These are phyloP conservation scores for Tinea pellionella DNA, from an alignment of 2,888 invertebrate species.

Conservation along the genomic window DNA sequence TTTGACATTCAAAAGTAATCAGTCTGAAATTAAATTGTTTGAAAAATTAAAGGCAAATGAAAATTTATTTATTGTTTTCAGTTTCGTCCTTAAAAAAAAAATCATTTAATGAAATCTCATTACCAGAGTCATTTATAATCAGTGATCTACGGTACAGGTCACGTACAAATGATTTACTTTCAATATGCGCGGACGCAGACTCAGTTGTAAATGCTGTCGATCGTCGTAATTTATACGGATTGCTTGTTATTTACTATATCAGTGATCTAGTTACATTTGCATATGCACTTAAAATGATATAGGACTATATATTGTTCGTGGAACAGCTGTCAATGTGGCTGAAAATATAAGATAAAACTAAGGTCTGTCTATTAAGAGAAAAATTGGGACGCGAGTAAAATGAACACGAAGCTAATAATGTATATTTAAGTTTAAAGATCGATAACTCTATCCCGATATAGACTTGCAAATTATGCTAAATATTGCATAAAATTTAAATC, in stretches of 20 bases:
- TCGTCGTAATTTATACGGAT: slow-evolving; percentile 49
- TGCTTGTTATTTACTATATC: slow-evolving; percentile 34
- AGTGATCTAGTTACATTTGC: slow-evolving; percentile 8
- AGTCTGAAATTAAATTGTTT: no score
- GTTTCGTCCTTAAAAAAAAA: background rate
- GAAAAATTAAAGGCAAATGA: no score
- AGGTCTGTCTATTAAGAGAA: no score
- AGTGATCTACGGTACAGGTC: slow-evolving; percentile 7
- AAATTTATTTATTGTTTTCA: background rate
- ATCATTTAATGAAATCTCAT: slow-evolving; percentile 10
- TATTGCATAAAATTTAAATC: background rate
- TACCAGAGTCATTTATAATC: slow-evolving; percentile 3
- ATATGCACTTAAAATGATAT: slow-evolving; percentile 7
- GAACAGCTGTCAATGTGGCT: background rate
- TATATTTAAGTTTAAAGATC: background rate
- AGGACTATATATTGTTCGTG: background rate
- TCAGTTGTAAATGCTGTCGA: slow-evolving; percentile 45
- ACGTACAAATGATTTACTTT: slow-evolving; percentile 58
- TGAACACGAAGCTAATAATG: no score
- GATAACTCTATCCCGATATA: background rate
- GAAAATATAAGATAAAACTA: background rate
- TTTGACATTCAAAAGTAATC: no score
- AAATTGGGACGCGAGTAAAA: no score
- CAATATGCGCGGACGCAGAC: slow-evolving; percentile 40
- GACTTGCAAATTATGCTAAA: background rate